Base-by-base conservation (phyloP, 2,888 invertebrate genomes). In the Spialia ferax region DNA sequence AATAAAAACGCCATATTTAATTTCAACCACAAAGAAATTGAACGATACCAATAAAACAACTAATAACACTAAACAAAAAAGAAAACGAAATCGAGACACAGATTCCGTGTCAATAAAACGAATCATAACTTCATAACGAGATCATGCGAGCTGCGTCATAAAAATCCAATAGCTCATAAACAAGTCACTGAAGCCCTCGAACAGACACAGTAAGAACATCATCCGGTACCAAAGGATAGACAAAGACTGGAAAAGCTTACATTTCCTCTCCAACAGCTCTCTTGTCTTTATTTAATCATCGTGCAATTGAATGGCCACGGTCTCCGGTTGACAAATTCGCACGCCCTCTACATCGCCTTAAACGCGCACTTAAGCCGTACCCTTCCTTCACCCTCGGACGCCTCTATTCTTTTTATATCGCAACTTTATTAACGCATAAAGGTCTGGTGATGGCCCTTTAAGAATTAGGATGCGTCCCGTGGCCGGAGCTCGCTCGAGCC, bases 351-450 rank as follows among this genome's bases (percentile, higher is more conserved):
- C 88, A 92, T 92, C 83, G 86, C 79, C 92, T 90, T 93, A 92
- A 93, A 93, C 89, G 93, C 87, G 84, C 87, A 92, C 92, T 93
- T 93, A 93, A 91, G 84, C 80, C 85, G 81, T 91, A 92, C 92
- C 93, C 93, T 90, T 89, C 82, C 89, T 89, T 87, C 89, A 91
- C 92, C 93, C 93, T 93, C 85, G 91, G 92, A 91, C 92, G 92
- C 90, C 86, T 91, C 80, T 83, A 83, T 91, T 91, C 92, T 93
- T 93, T 92, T 93, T 93, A 93, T 93, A 93, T 93, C 88, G 90
- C 91, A 92, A 92, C 92, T 93, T 93, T 93, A 93, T 93, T 93
- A 93, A 93, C 93, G 93, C 86, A 93, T 93, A 93, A 93, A 93
- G 93, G 93, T 91, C 91, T 91, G 81, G 82, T 88, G 93, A 93